phyloP scores from a whole-genome alignment of 2,797 vertebrate genomes.

The Phaenicophaeus curvirostris region DNA sequence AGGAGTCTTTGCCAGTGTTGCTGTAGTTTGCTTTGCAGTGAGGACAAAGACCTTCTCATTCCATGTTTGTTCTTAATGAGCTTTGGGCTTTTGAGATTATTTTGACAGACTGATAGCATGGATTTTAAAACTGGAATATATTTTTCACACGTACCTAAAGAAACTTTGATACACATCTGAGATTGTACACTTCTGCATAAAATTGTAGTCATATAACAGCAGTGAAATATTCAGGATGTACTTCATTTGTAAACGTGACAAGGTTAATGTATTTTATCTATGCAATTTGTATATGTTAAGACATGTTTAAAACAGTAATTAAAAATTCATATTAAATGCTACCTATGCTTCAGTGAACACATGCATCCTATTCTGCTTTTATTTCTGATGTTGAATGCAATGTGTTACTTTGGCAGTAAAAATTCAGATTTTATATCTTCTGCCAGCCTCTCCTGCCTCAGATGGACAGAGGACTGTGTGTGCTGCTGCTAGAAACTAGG shows the following conservation, averaged over 20 bases:
- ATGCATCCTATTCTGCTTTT: not conserved
- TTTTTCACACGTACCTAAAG: not conserved
- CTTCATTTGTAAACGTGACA: not conserved
- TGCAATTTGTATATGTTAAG: not conserved
- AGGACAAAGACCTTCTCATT: not conserved
- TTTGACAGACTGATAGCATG: not conserved
- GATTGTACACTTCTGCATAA: not conserved
- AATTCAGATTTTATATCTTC: not conserved
- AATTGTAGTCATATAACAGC: not conserved
- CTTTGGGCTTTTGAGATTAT: not conserved
- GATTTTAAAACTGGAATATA: not conserved
- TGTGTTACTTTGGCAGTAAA: not conserved
- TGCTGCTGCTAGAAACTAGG: not conserved
- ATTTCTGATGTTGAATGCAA: not conserved
- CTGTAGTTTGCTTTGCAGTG: not conserved
- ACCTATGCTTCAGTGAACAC: not conserved
- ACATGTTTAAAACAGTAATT: not conserved
- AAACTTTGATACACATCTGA: not conserved
- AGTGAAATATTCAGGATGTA: not conserved
- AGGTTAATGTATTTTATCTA: not conserved
- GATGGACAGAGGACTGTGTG: not conserved
- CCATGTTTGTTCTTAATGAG: not conserved
- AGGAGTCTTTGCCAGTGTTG: not conserved
- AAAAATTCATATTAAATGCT: not conserved
- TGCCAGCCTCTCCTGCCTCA: not conserved